Evolutionary conservation across 2,797 vertebrate species (phyloP).

Genomic region (Sebastes hopkinsi): DNA sequence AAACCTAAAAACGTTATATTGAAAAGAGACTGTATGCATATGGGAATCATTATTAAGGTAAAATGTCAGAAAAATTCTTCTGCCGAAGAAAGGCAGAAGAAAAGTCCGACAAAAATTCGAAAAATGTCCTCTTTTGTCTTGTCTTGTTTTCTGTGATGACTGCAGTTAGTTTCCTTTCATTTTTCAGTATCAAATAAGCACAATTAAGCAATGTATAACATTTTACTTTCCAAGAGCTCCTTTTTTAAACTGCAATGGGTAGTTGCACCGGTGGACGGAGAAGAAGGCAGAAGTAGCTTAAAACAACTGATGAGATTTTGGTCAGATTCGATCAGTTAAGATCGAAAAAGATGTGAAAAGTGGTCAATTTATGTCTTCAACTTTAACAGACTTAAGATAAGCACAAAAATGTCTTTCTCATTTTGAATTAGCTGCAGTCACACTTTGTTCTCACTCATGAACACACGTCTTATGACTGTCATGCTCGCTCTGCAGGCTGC

Average conservation of each 20-base stretch:
- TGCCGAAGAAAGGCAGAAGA: too few relatives aligned
- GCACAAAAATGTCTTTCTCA: background rate
- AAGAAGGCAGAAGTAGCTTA: background rate
- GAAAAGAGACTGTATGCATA: too few relatives aligned
- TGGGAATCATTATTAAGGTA: too few relatives aligned
- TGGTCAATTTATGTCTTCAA: too few relatives aligned
- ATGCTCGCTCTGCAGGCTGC: slow-evolving; percentile 10
- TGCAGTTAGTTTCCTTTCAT: background rate
- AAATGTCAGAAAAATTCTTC: too few relatives aligned
- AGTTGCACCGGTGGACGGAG: background rate
- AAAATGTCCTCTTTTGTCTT: too few relatives aligned
- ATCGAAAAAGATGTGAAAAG: background rate
- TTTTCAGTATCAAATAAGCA: background rate
- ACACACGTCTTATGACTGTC: slow-evolving; percentile 42
- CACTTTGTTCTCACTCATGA: background rate
- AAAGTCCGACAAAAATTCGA: too few relatives aligned
- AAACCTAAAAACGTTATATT: too few relatives aligned
- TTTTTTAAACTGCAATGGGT: background rate
- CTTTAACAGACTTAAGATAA: background rate
- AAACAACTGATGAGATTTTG: background rate
- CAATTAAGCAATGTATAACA: background rate
- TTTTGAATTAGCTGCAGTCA: background rate
- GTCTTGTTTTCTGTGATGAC: background rate
- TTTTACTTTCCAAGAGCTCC: background rate
- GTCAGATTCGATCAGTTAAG: background rate